Conservation (phyloP, 2,113 vertebrate species). For the Gallinago paraguaiae region DNA sequence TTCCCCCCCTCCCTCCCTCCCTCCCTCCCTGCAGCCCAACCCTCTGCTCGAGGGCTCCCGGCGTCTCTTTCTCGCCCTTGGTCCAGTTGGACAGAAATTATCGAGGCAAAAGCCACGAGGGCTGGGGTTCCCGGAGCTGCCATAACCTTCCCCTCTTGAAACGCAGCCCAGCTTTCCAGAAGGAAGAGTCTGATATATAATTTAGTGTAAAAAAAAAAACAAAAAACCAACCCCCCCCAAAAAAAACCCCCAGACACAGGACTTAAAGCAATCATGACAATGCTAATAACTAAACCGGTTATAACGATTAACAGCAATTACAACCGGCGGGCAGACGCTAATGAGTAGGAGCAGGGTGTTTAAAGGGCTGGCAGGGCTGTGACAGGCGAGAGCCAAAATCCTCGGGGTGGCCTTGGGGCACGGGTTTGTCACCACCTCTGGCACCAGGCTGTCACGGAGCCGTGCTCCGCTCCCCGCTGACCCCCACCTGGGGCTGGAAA, state of each 20-base stretch:
- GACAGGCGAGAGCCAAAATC: background rate
- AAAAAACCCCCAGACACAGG: slow-evolving; percentile 14
- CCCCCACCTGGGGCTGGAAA: background rate
- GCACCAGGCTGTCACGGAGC: background rate
- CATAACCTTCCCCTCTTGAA: slow-evolving; percentile 31
- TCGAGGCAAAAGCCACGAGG: slow-evolving; percentile 46
- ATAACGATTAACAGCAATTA: slow-evolving; percentile 68
- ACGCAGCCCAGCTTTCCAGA: slow-evolving; percentile 45
- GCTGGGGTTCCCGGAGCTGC: background rate
- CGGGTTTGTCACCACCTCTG: background rate
- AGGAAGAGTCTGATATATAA: slow-evolving; percentile 29
- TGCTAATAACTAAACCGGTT: slow-evolving; percentile 63
- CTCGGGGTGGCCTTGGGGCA: background rate
- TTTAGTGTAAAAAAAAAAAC: slow-evolving; percentile 23
- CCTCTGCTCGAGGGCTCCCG: slow-evolving; percentile 57
- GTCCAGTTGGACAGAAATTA: slow-evolving; percentile 30
- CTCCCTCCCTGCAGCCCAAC: background rate
- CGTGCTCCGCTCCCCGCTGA: fast-evolving
- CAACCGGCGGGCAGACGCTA: slow-evolving; percentile 46
- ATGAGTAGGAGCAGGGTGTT: slow-evolving; percentile 52
- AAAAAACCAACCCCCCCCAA: background rate
- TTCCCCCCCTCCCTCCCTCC: background rate
- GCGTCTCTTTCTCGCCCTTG: slow-evolving; percentile 45
- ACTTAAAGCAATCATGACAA: slow-evolving; percentile 51
- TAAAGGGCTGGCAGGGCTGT: slow-evolving; percentile 38